These are phyloP conservation scores for Tachysurus vachellii DNA, from an alignment of 2,113 vertebrate genomes.

Conservation along the genomic window DNA sequence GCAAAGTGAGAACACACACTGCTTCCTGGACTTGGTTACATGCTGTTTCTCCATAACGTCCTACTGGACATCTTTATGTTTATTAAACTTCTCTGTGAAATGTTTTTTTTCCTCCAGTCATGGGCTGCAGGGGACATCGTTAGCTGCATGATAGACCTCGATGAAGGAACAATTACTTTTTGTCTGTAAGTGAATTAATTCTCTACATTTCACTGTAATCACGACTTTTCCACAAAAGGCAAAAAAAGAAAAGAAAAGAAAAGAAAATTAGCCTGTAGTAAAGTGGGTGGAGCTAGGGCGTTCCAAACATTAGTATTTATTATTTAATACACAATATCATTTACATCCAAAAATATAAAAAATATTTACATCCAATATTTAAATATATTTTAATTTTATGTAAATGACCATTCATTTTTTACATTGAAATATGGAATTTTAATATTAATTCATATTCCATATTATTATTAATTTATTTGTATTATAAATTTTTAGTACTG, in stretches of 20 bases:
- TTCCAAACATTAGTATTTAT: not conserved
- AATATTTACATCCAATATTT: not conserved
- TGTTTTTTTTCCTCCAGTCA: constrained; percentile 72
- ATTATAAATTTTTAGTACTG: no score
- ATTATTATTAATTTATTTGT: no score
- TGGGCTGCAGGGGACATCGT: constrained; percentile 98
- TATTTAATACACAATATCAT: not conserved
- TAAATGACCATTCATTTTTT: not conserved
- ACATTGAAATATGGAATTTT: no score
- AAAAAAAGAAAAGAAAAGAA: no score
- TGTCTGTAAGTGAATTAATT: constrained; percentile 81
- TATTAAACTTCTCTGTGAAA: not conserved
- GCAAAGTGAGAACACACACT: constrained; percentile 80
- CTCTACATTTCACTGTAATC: not conserved
- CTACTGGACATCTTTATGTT: not conserved
- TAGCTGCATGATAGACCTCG: constrained; percentile 95
- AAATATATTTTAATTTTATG: not conserved
- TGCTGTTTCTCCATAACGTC: not conserved
- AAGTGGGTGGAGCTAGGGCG: not conserved
- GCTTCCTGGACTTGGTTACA: not conserved
- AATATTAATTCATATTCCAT: no score
- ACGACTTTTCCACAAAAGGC: not conserved
- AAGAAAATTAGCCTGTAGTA: not conserved
- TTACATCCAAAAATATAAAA: not conserved
- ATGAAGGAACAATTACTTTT: constrained; percentile 91